phyloP scores from a whole-genome alignment of 2,797 vertebrate genomes.

The Labroides dimidiatus region DNA sequence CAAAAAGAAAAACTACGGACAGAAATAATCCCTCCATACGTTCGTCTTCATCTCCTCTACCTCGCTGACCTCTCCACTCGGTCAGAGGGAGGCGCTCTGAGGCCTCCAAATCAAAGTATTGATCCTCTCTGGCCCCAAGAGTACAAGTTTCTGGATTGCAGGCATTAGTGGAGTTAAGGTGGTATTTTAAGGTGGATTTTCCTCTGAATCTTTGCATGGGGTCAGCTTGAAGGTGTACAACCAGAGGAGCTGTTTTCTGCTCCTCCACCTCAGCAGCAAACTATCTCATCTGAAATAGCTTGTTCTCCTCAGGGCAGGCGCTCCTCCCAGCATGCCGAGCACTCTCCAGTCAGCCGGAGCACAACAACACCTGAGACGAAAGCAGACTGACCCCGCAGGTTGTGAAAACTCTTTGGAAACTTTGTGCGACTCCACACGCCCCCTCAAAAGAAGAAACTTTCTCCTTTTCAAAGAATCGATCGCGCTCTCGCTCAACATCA shows the following conservation, averaged over 20 bases:
- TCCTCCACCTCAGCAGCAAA: background rate
- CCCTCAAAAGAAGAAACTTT: constrained; percentile 21
- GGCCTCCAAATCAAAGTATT: constrained; percentile 29
- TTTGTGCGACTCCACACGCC: no score
- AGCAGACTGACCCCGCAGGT: background rate
- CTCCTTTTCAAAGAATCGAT: constrained; percentile 18
- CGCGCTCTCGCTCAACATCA: background rate
- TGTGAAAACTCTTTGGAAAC: background rate
- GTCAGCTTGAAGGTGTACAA: background rate
- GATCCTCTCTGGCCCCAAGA: constrained; percentile 14
- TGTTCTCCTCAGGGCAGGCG: no score
- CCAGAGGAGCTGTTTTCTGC: background rate
- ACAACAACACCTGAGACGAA: background rate
- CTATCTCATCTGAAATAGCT: background rate
- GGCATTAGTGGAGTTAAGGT: background rate
- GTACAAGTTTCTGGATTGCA: constrained; percentile 3
- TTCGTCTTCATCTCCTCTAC: constrained; percentile 10
- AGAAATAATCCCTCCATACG: constrained; percentile 1
- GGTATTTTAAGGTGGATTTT: constrained; percentile 3
- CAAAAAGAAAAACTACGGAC: constrained; percentile 5
- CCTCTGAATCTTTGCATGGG: background rate
- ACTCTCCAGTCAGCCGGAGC: no score
- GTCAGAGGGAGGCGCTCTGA: constrained; percentile 13
- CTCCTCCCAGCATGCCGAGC: no score
- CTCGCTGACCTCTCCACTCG: constrained; percentile 16